Base-by-base conservation (phyloP, 1,140 invertebrate genomes). In the Bilobella aurantiaca region DNA sequence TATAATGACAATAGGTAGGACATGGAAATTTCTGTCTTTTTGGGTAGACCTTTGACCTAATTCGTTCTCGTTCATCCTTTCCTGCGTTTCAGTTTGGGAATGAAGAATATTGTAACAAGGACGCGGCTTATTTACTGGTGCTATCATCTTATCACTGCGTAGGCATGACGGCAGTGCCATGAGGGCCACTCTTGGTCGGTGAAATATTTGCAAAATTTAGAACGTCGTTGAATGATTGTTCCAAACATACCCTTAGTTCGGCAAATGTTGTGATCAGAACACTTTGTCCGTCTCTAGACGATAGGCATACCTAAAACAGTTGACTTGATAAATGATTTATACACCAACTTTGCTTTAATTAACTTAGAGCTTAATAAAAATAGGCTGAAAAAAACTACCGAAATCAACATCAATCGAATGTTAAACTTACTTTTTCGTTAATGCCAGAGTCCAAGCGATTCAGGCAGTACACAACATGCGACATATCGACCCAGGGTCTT, bases 241-340 rank as follows among this genome's bases (percentile, higher is more conserved):
- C 91, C 75, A 97, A 84, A 80, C 92, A 96, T 75, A 91, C 89
- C 78, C 95, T 95, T 69, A 98, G 80, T 79, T 98, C 95, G 30
- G 88, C 86, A 78, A 93, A 98, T 67, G 89, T 90, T 61, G 97
- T 93, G 64, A 98, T 89, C 64, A 99, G 81, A 61, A 98, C 85
- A 79, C 92, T 97, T 77, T 95, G 91, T 77, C 93, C 93, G 78
- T 98, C 94, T 61, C 93, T 83, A 0, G 94, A 96, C 84, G 93
- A 92, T 66, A 98, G 81, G 79, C 93, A 91, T 74, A 99, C 88
- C 87, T 96, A 75, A 56, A 3, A 21, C 49, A n/a, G n/a, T 32
- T 23, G 16, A n/a, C n/a, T n/a, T n/a, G 29, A 49, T 49, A 61
- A 2, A 53, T 34, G 21, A 14, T n/a, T 12, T 61, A 37, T 8